Evolutionary conservation across 1,140 invertebrate genomes (phyloP).

Genomic region (Antheraea pernyi): DNA sequence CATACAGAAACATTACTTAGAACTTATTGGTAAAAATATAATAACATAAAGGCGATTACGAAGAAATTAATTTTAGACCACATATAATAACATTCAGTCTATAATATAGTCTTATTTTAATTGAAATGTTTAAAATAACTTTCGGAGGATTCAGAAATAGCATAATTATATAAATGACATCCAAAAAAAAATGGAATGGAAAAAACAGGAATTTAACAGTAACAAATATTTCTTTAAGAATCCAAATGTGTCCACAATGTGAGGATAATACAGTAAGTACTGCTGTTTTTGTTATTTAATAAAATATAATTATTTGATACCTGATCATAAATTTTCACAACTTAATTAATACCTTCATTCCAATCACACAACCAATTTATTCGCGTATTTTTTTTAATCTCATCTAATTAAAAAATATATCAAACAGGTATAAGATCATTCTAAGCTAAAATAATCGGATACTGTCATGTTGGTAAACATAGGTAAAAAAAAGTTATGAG

Average conservation of each 20-base stretch:
- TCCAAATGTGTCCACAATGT: no score
- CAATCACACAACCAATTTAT: not conserved
- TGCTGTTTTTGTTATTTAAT: no score
- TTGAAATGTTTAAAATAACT: not conserved
- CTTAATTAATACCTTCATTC: not conserved
- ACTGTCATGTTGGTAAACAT: slow-evolving; percentile 51
- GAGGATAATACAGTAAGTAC: no score
- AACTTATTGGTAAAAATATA: not conserved
- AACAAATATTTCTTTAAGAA: no score
- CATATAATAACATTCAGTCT: slow-evolving; percentile 15
- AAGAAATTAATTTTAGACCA: not conserved
- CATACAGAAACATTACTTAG: slow-evolving; percentile 17
- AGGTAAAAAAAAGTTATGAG: not conserved
- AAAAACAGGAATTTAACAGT: not conserved
- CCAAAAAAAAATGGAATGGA: not conserved
- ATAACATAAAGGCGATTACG: not conserved
- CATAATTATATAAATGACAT: not conserved
- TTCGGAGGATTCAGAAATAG: not conserved
- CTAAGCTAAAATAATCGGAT: slow-evolving; percentile 25
- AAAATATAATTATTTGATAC: no score
- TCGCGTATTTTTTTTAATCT: no score
- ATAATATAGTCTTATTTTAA: not conserved
- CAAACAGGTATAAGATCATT: slow-evolving; percentile 12
- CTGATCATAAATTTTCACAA: not conserved
- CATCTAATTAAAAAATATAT: not conserved